Base-by-base conservation (phyloP, 2,888 invertebrate genomes). In the Himalopsyche tibetana region DNA sequence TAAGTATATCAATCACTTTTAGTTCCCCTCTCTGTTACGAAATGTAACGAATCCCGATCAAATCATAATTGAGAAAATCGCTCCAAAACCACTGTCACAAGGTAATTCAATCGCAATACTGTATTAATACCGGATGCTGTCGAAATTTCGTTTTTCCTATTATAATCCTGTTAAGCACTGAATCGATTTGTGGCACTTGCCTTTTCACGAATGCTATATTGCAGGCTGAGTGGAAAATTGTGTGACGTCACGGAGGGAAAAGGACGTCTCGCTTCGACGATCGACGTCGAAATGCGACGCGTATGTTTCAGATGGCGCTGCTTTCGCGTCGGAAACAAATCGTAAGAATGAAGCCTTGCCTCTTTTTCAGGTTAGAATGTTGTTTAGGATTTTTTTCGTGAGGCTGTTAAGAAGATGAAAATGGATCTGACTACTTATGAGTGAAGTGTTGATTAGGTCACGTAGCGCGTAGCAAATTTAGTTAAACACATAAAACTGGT, bases 101-200 rank as follows among this genome's bases (percentile, higher is more conserved):
- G 38, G 38, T 74, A 74, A 74, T 74, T 5, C 19, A 74, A 74
- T 74, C 38, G 9, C 15, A 36, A 74, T 15, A 36, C 15, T 74
- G 74, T 74, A 36, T 74, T 74, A 74, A 74, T 36, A 74, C 74
- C 74, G 74, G 74, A 74, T 74, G 74, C 74, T 74, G 74, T 74
- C 74, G 74, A 74, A 56, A 12, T 38, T 74, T 74, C 74, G 74
- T 74, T 74, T 74, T 74, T 74, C 74, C 36, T 74, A 36, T 15
- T 74, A 36, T 74, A 74, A 74, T 74, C 74, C 36, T 74, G 74
- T 74, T 74, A 74, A 74, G 36, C 74, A 74, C 74, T 74, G 74
- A 74, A 74, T 74, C 74, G 74, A 74, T 74, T 74, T 74, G 74
- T 74, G 74, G 74, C 74, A 74, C 74, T 74, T 74, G 74, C 74